Evolutionary conservation across 2,888 invertebrate genomes (phyloP), one percentile per base, ranked within the genome.

Genomic region (Polyploca ridens): DNA sequence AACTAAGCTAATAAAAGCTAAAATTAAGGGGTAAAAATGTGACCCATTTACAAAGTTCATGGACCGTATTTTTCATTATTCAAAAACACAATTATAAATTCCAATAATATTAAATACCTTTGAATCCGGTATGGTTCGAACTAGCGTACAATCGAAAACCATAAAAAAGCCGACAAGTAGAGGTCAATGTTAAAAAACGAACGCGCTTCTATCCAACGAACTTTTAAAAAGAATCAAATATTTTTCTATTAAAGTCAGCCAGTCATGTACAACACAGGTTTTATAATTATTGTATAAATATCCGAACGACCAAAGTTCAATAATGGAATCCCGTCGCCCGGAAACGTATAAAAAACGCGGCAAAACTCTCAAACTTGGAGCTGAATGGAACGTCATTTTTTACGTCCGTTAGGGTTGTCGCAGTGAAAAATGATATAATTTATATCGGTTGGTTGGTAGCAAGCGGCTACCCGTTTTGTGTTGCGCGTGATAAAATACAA

Each of bases 351-450:
- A 94, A 93, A 93, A 93, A 85, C 90, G 93, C 93, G 93, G 93
- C 92, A 89, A 93, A 93, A 90, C 88, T 91, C 90, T 91, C 88
- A 91, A 93, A 91, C 87, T 88, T 85, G 75, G 85, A 89, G 88
- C 88, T 91, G 88, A 93, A 94, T 93, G 93, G 91, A 81, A 81
- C 89, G 87, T 90, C 91, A 94, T 94, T 93, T 94, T 93, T 94
- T 93, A 94, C 89, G 88, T 89, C 90, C 86, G 91, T 91, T 91
- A 90, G 90, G 90, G 91, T 87, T 92, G 93, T 93, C 93, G 89
- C 89, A 88, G 86, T 93, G 94, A 93, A 92, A 93, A 93, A 93
- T 94, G 93, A 90, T 93, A 94, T 94, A 94, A 94, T 94, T 94
- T 94, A 93, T 94, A 93, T 93, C 90, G 86, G 85, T 84, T 76